Conservation (phyloP, 2,113 vertebrate species). For the Dromas ardeola region DNA sequence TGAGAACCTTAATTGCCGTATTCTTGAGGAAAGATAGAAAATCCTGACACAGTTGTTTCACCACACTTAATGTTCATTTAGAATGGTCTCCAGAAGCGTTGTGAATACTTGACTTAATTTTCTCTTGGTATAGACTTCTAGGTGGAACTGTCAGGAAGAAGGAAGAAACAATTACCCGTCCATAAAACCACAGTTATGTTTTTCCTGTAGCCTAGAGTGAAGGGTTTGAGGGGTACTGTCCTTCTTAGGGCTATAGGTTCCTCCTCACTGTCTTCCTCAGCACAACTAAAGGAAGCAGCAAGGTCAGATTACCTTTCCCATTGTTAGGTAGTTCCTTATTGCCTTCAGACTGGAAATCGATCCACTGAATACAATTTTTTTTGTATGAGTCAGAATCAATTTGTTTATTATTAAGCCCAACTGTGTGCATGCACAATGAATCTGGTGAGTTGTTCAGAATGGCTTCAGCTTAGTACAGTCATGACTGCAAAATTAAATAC, state of each 20-base stretch:
- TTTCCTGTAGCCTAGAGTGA: neutral
- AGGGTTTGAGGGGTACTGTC: neutral
- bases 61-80: neutral
- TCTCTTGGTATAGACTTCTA: neutral
- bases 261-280: neutral
- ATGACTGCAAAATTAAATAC: neutral
- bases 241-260: neutral
- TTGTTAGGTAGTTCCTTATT: neutral
- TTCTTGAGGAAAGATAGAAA: neutral
- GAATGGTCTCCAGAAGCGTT: neutral
- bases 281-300: neutral
- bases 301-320: neutral
- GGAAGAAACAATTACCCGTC: neutral
- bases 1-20: neutral
- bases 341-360: neutral
- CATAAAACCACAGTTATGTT: neutral
- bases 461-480: neutral
- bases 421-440: neutral
- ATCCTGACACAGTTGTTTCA: neutral
- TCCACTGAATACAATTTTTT: neutral
- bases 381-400: neutral
- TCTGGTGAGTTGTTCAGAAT: neutral
- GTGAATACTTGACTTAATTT: neutral
- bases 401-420: neutral
- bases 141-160: neutral